Evolutionary conservation across 1,140 invertebrate species (phyloP).

Genomic region (Pentalonia nigronervosa): DNA sequence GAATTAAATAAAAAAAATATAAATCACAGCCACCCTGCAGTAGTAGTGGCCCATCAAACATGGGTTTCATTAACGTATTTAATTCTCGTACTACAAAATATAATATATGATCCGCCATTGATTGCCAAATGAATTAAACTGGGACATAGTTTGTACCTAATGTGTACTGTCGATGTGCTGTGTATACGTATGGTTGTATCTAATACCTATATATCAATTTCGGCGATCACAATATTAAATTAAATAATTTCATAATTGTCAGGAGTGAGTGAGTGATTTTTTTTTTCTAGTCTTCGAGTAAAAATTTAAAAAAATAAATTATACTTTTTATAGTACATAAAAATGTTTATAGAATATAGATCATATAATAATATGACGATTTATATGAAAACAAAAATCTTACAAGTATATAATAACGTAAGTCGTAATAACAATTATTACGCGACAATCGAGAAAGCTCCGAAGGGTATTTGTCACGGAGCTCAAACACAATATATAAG

Average conservation of each 20-base stretch:
- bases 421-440: conserved; percentile 30
- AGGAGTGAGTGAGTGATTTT: neutral
- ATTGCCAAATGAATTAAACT: too few relatives aligned
- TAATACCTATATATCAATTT: neutral
- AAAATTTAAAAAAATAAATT: neutral
- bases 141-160: neutral
- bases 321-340: neutral
- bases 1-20: too few relatives aligned
- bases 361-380: neutral
- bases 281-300: neutral
- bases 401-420: neutral
- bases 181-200: too few relatives aligned
- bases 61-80: too few relatives aligned
- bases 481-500: neutral
- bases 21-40: too few relatives aligned
- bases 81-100: too few relatives aligned
- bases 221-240: neutral
- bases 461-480: neutral
- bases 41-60: too few relatives aligned
- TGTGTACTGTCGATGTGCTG: neutral
- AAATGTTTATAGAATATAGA: neutral
- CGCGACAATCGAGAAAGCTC: neutral
- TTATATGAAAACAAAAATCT: neutral
- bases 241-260: neutral
- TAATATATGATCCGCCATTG: too few relatives aligned